phyloP scores from a whole-genome alignment of 1,140 invertebrate species.

The Philotrypesis tridentata region DNA sequence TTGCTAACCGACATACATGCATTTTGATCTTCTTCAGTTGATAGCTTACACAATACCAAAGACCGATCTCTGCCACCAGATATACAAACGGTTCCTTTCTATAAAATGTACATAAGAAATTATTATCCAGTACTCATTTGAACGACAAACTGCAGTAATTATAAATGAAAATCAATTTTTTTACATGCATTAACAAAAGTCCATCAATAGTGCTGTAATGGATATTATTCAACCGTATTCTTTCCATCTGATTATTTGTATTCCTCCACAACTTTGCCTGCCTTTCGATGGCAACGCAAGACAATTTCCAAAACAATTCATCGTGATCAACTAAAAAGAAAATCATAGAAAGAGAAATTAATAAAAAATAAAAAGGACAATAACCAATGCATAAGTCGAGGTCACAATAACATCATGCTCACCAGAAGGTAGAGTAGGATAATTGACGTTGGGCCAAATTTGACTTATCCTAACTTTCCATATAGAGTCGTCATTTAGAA shows the following conservation, averaged over 20 bases:
- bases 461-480: constrained; percentile 67
- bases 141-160: neutral
- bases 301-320: constrained; percentile 67
- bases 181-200: constrained; percentile 65
- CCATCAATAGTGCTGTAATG: constrained; percentile 66
- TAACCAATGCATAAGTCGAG: too few relatives aligned
- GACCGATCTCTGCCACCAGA: constrained; percentile 67
- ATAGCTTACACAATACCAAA: constrained; percentile 60
- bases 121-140: neutral
- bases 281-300: constrained; percentile 64
- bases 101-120: neutral
- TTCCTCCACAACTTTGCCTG: constrained; percentile 61
- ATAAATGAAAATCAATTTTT: constrained; percentile 31
- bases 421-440: constrained; percentile 66
- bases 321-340: constrained; percentile 59
- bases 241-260: constrained; percentile 52
- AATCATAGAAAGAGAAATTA: neutral
- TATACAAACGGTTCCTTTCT: constrained; percentile 64
- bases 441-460: constrained; percentile 64
- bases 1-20: constrained; percentile 43
- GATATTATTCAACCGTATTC: constrained; percentile 54
- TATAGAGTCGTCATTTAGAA: constrained; percentile 65
- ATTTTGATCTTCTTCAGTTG: constrained; percentile 45
- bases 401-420: constrained; percentile 49
- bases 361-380: neutral